phyloP scores from a whole-genome alignment of 2,113 vertebrate species.

The Plecturocebus donacophilus region DNA sequence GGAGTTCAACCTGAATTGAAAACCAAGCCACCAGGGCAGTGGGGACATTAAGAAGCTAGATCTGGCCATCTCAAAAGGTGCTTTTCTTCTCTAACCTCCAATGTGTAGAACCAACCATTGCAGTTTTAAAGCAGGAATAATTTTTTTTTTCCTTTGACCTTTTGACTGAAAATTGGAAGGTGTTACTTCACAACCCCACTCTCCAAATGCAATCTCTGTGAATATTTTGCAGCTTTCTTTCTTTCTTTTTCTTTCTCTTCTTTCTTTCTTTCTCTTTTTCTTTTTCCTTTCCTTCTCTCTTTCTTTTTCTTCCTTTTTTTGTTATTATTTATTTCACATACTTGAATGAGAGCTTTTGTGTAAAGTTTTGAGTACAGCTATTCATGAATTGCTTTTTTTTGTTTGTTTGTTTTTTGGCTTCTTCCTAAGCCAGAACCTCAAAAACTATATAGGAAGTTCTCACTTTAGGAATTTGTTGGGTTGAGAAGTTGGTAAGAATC shows the following conservation, averaged over 20 bases:
- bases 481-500: not conserved
- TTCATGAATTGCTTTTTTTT: not conserved
- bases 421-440: not conserved
- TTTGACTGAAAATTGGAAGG: not conserved
- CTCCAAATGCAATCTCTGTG: not conserved
- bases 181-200: not conserved
- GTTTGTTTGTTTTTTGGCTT: not conserved
- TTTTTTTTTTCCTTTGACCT: not conserved
- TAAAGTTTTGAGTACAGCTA: not conserved
- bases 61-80: not conserved
- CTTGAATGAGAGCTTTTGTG: not conserved
- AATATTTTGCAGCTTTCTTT: not conserved
- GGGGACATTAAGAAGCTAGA: accelerated
- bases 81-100: not conserved
- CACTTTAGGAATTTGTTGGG: not conserved
- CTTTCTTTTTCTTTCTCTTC: too few relatives aligned
- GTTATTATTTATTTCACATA: not conserved
- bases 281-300: not conserved
- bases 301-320: not conserved
- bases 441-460: not conserved
- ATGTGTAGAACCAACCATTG: not conserved
- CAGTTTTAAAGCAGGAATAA: not conserved
- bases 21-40: not conserved
- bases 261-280: too few relatives aligned
- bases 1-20: not conserved